A percentile compares a stretch with the other conserved stretches of the same genome.
Evolutionary conservation across 2,113 vertebrate species (phyloP).

Genomic region (Dascyllus trimaculatus): DNA sequence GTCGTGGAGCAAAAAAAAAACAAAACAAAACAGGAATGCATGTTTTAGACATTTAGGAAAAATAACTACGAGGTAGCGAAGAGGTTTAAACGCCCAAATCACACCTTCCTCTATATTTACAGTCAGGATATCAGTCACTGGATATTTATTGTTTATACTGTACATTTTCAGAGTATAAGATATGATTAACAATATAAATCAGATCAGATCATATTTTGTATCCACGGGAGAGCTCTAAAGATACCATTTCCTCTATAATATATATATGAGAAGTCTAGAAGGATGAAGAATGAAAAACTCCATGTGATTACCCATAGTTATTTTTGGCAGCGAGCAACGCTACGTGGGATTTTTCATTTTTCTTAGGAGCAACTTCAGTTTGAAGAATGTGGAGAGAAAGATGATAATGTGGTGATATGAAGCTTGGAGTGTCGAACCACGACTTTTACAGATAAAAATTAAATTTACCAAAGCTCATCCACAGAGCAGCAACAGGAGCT

Average conservation of each 20-base stretch:
- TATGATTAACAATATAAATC: constrained; percentile 45
- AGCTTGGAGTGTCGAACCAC: constrained; percentile 20
- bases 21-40: constrained; percentile 56
- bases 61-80: constrained; percentile 43
- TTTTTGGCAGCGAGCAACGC: constrained; percentile 31
- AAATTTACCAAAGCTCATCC: too few species aligned
- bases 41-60: constrained; percentile 62
- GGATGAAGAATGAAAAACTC: constrained; percentile 12
- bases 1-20: constrained; percentile 55
- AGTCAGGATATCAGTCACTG: constrained; percentile 66
- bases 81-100: constrained; percentile 32
- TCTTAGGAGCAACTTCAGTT: background rate
- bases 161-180: constrained; percentile 76
- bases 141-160: constrained; percentile 81
- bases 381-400: background rate
- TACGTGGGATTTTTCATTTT: constrained; percentile 10
- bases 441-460: background rate
- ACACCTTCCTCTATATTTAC: constrained; percentile 49
- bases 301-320: background rate
- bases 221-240: constrained; percentile 48
- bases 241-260: constrained; percentile 21
- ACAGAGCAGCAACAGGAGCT: too few species aligned
- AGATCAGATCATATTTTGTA: constrained; percentile 71
- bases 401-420: background rate
- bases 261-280: constrained; percentile 6